Evolutionary conservation across 2,888 invertebrate species (phyloP).

Genomic region (Stenurella melanura): DNA sequence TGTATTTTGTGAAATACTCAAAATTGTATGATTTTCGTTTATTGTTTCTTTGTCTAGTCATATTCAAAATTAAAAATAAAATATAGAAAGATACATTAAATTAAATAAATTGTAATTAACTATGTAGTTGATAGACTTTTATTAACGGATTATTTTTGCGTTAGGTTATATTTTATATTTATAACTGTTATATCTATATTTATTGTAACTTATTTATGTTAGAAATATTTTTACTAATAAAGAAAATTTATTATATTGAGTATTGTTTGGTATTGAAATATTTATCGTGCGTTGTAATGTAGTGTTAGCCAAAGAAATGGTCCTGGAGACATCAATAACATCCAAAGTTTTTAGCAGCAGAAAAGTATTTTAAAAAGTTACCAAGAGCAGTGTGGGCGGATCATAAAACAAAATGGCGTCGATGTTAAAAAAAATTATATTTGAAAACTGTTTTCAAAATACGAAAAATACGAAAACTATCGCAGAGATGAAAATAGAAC

Average conservation of each 20-base stretch:
- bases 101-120: background rate
- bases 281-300: no score
- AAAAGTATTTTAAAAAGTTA: no score
- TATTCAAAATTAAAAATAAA: background rate
- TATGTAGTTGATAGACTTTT: slow-evolving; percentile 2
- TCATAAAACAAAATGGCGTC: no score
- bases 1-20: background rate
- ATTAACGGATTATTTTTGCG: slow-evolving; percentile 20
- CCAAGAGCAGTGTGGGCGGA: no score
- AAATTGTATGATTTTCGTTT: background rate
- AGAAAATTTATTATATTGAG: slow-evolving; percentile 18
- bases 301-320: no score
- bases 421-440: no score
- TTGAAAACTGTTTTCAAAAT: no score
- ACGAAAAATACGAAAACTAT: no score
- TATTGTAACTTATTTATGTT: slow-evolving; percentile 35
- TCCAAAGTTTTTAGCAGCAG: no score
- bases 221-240: slow-evolving; percentile 36
- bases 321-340: no score
- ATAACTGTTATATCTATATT: slow-evolving; percentile 4
- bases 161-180: slow-evolving; percentile 20
- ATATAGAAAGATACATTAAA: background rate
- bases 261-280: background rate
- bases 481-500: no score
- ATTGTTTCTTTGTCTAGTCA: slow-evolving; percentile 14